Conservation (phyloP, 1,140 invertebrate genomes). For the Halesus radiatus region DNA sequence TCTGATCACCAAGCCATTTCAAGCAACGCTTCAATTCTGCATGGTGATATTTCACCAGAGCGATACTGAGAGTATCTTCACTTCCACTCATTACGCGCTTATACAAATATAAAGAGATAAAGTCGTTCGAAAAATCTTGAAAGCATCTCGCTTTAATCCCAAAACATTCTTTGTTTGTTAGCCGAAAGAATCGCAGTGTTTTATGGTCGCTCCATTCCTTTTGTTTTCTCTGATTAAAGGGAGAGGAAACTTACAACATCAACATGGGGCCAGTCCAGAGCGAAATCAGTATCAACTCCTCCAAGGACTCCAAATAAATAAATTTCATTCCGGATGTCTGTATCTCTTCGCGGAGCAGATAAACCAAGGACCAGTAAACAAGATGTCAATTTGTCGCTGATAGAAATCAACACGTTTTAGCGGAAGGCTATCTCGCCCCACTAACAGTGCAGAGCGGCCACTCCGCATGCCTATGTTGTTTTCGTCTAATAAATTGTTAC, state of each 20-base stretch:
- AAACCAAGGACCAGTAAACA: slow-evolving; percentile 37
- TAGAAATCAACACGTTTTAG: slow-evolving; percentile 42
- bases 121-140: too few relatives aligned
- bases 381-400: slow-evolving; percentile 44
- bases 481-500: slow-evolving; percentile 33
- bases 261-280: background rate
- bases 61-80: too few relatives aligned
- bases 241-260: slow-evolving; percentile 29
- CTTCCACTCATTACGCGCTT: too few relatives aligned
- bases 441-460: background rate
- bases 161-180: too few relatives aligned
- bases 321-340: slow-evolving; percentile 26
- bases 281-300: slow-evolving; percentile 26
- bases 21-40: too few relatives aligned
- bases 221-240: slow-evolving; percentile 40
- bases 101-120: too few relatives aligned
- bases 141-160: too few relatives aligned
- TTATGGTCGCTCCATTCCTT: background rate
- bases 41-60: too few relatives aligned
- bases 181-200: too few relatives aligned
- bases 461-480: slow-evolving; percentile 1
- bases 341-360: slow-evolving; percentile 8
- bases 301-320: slow-evolving; percentile 20
- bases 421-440: slow-evolving; percentile 20
- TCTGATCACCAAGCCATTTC: too few relatives aligned